Conservation (phyloP, 2,888 invertebrate genomes). For the Ecliptopera silaceata region DNA sequence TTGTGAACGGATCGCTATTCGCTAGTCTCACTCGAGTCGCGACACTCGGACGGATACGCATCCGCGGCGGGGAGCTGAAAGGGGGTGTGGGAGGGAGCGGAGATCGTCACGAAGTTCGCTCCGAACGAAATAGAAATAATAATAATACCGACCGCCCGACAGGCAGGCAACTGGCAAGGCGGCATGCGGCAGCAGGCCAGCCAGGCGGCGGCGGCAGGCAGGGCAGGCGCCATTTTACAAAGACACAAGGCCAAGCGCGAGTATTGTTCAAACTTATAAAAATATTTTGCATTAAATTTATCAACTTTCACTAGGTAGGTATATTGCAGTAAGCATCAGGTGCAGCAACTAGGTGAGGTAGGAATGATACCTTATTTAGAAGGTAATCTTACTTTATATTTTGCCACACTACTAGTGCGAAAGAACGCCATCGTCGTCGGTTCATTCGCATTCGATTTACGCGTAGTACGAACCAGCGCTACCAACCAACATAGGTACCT, state of each 20-base stretch:
- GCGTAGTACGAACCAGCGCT: constrained; percentile 40
- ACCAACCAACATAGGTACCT: background rate
- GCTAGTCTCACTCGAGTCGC: constrained; percentile 50
- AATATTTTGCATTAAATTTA: constrained; percentile 18
- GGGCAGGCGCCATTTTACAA: constrained; percentile 73
- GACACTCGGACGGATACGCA: constrained; percentile 82
- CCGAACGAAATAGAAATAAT: constrained; percentile 78
- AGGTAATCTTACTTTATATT: no score
- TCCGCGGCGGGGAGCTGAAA: constrained; percentile 67
- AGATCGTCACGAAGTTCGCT: constrained; percentile 82
- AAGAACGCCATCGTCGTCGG: constrained; percentile 43
- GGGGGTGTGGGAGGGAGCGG: constrained; percentile 61
- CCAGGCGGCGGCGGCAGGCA: background rate
- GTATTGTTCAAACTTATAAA: constrained; percentile 62
- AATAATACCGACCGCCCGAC: constrained; percentile 51
- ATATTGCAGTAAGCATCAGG: no score
- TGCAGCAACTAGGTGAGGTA: no score
- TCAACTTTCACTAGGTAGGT: no score
- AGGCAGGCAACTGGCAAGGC: constrained; percentile 67
- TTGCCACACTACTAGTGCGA: constrained; percentile 45
- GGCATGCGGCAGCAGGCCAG: background rate
- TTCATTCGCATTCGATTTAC: constrained; percentile 51
- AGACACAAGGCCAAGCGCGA: constrained; percentile 75
- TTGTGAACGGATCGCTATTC: constrained; percentile 72
- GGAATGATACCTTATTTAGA: no score